Evolutionary conservation across 2,797 vertebrate genomes (phyloP).

Genomic region (Numenius phaeopus): DNA sequence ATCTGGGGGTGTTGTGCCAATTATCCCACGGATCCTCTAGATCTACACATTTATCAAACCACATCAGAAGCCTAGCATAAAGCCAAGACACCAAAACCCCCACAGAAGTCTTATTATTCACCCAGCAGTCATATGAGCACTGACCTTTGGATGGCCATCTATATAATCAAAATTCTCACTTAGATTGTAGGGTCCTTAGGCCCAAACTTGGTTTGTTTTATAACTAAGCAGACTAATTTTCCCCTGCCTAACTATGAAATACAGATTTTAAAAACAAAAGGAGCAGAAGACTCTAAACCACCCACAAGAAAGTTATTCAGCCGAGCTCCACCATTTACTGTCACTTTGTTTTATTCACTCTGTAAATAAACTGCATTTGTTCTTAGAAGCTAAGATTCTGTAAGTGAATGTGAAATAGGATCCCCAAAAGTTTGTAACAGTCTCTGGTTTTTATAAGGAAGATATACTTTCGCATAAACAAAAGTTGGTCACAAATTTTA

Average conservation of each 20-base stretch:
- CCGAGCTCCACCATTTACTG: background rate
- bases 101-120: conserved; percentile 5
- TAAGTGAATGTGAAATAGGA: background rate
- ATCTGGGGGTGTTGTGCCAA: background rate
- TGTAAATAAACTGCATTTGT: background rate
- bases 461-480: background rate
- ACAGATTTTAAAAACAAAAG: background rate
- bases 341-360: background rate
- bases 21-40: background rate
- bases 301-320: background rate
- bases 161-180: background rate
- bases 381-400: background rate
- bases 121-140: background rate
- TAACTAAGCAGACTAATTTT: background rate
- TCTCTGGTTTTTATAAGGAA: background rate
- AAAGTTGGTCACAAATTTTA: background rate
- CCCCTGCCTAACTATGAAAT: background rate
- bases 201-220: background rate
- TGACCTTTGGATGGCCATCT: background rate
- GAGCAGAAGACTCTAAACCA: background rate
- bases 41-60: conserved; percentile 49
- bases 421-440: background rate
- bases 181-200: background rate
- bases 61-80: background rate
- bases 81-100: background rate